Conservation (phyloP, 1,140 invertebrate species). For the Colletes latitarsis region DNA sequence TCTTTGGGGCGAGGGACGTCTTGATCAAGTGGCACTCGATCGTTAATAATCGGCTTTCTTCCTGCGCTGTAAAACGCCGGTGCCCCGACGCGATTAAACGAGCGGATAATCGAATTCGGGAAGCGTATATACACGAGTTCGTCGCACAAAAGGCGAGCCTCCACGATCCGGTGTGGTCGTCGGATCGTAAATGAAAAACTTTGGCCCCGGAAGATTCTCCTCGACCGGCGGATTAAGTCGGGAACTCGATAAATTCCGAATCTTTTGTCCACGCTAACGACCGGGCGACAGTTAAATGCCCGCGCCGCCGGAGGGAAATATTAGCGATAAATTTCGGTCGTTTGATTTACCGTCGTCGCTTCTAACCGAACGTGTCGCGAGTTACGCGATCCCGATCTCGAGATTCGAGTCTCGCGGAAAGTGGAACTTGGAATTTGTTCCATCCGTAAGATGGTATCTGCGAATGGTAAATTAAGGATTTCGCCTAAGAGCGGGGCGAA, state of each 20-base stretch:
- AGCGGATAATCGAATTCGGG: constrained; percentile 49
- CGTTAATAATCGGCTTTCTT: constrained; percentile 63
- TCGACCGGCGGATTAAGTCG: constrained; percentile 43
- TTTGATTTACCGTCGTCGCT: constrained; percentile 61
- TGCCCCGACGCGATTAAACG: constrained; percentile 44
- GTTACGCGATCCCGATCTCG: constrained; percentile 46
- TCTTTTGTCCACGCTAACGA: constrained; percentile 68
- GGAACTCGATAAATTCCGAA: constrained; percentile 62
- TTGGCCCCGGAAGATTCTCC: constrained; percentile 45
- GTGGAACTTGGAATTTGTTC: no score
- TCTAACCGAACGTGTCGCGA: constrained; percentile 31
- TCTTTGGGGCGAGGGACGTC: constrained; percentile 33
- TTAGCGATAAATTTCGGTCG: constrained; percentile 66
- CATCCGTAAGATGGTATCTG: no score
- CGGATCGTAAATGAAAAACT: constrained; percentile 61
- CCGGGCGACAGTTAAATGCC: constrained; percentile 65
- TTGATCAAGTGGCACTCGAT: constrained; percentile 55
- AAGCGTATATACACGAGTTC: constrained; percentile 11
- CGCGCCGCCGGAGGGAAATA: constrained; percentile 52
- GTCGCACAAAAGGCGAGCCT: constrained; percentile 28
- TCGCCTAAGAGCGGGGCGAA: no score
- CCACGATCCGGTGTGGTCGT: constrained; percentile 32
- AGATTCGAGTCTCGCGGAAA: no score
- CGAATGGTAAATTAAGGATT: no score
- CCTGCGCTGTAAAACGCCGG: constrained; percentile 47